These are phyloP conservation scores for Poecilobothrus nobilitatus DNA, from an alignment of 2,888 invertebrate genomes.

Conservation along the genomic window DNA sequence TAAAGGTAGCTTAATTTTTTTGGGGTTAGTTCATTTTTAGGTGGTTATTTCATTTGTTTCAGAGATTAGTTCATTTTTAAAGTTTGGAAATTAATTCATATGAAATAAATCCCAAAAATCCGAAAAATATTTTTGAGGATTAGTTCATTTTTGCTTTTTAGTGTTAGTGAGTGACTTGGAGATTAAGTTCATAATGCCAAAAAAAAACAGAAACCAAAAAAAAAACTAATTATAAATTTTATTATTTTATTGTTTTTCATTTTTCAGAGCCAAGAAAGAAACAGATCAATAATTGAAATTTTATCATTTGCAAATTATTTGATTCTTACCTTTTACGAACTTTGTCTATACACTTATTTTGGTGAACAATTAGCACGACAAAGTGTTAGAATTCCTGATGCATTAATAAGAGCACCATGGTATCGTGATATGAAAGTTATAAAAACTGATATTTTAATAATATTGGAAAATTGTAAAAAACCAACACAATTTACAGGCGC, in stretches of 20 bases:
- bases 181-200: too few relatives aligned
- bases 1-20: too few relatives aligned
- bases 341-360: constrained; percentile 37
- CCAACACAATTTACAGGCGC: constrained; percentile 33
- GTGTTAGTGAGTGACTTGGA: too few relatives aligned
- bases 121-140: too few relatives aligned
- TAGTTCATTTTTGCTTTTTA: too few relatives aligned
- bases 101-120: too few relatives aligned
- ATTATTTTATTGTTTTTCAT: not conserved
- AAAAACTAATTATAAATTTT: too few relatives aligned
- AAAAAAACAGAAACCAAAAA: too few relatives aligned
- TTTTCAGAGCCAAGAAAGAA: not conserved
- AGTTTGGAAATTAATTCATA: too few relatives aligned
- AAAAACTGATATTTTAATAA: constrained; percentile 30
- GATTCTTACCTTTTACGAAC: constrained; percentile 31
- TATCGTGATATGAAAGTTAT: constrained; percentile 30
- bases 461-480: constrained; percentile 29
- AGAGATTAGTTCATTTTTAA: too few relatives aligned
- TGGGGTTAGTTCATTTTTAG: too few relatives aligned
- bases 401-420: constrained; percentile 35
- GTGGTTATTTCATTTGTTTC: too few relatives aligned
- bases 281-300: constrained; percentile 18
- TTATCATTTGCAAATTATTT: constrained; percentile 34
- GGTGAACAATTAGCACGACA: constrained; percentile 32
- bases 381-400: constrained; percentile 34